These are phyloP conservation scores for Sapayoa aenigma DNA, from an alignment of 2,113 vertebrate genomes.

Conservation along the genomic window DNA sequence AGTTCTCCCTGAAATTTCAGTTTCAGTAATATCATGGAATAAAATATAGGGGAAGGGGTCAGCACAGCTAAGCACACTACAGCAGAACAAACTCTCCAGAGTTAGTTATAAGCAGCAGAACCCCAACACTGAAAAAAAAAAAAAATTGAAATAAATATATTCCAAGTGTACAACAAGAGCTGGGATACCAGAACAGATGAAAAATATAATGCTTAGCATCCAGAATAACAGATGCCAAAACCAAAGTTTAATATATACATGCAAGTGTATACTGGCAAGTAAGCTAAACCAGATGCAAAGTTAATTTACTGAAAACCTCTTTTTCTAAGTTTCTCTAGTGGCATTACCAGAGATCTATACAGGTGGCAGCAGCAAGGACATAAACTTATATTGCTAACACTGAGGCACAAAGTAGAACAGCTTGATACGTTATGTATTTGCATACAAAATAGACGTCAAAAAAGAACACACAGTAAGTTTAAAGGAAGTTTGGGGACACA, in stretches of 20 bases:
- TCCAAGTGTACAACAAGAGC: background rate
- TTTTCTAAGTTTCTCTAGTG: background rate
- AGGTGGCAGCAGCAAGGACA: background rate
- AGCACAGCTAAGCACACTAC: accelerated
- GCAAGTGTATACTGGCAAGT: background rate
- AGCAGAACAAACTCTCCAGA: background rate
- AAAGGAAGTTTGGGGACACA: background rate
- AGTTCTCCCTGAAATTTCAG: background rate
- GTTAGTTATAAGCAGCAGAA: background rate
- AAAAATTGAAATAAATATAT: too few relatives aligned
- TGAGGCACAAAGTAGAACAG: background rate
- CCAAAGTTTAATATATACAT: background rate
- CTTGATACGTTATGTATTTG: background rate
- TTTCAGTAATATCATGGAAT: background rate
- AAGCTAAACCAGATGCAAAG: background rate
- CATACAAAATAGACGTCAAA: background rate
- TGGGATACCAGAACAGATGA: background rate
- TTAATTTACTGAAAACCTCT: background rate
- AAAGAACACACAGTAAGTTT: background rate
- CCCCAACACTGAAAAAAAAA: background rate
- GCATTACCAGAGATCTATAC: background rate
- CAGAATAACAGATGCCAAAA: background rate
- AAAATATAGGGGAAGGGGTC: background rate
- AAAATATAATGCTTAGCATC: background rate
- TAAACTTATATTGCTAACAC: background rate